Conservation (phyloP, 2,888 invertebrate genomes). For the Dolomedes plantarius region DNA sequence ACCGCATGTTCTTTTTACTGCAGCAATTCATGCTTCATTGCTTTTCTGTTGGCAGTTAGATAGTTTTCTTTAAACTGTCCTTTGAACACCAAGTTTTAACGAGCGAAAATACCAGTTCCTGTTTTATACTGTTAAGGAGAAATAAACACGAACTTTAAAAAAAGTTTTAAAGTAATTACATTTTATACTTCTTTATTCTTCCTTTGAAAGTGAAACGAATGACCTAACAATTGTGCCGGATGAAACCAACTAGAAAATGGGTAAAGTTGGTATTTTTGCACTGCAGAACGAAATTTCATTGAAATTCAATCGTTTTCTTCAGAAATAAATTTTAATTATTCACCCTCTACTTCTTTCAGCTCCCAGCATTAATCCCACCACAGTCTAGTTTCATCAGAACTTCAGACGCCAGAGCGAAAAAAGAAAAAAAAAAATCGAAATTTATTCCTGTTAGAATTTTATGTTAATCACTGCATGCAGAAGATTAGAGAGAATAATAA, state of each 20-base stretch:
- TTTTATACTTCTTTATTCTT: too few relatives aligned
- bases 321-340: constrained; percentile 12
- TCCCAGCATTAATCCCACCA: background rate
- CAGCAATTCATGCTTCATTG: too few relatives aligned
- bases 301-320: background rate
- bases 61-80: too few relatives aligned
- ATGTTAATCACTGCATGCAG: constrained; percentile 64
- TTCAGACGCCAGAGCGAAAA: constrained; percentile 1
- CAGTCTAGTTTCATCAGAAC: background rate
- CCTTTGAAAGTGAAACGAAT: too few relatives aligned
- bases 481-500: constrained; percentile 20
- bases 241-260: background rate
- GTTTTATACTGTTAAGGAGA: too few relatives aligned
- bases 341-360: background rate
- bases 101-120: too few relatives aligned
- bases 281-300: background rate
- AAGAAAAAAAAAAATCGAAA: constrained; percentile 21
- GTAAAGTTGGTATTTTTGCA: background rate
- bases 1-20: too few relatives aligned
- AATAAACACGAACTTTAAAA: too few relatives aligned
- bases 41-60: too few relatives aligned
- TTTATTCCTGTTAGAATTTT: constrained; percentile 53
- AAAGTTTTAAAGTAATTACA: too few relatives aligned
- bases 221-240: background rate
- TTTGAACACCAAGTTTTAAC: too few relatives aligned